A percentile compares a stretch with the other conserved stretches of the same genome.
These are phyloP conservation scores for Lampris megalopsis DNA, from an alignment of 2,113 vertebrate species.

Conservation along the genomic window DNA sequence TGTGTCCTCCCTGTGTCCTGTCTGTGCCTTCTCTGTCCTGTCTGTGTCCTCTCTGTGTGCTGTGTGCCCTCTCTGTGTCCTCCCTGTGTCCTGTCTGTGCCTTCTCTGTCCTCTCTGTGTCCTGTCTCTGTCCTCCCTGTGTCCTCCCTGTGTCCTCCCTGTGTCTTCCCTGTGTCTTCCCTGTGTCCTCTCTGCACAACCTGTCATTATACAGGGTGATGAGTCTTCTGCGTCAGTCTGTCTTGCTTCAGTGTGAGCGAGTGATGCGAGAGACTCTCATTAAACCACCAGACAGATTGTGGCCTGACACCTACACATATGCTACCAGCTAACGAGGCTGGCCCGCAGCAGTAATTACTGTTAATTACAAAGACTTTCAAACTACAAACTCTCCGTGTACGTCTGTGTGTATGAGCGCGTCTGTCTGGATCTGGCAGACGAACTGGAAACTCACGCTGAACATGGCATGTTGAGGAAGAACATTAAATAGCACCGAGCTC, in stretches of 20 bases:
- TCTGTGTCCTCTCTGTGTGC: too few species aligned
- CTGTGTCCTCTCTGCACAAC: constrained; percentile 1
- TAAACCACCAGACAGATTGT: constrained; percentile 78
- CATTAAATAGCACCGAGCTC: too few species aligned
- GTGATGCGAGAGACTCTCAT: constrained; percentile 67
- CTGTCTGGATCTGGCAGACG: background rate
- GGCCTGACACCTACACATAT: constrained; percentile 74
- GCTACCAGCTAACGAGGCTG: constrained; percentile 79
- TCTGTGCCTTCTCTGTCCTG: too few species aligned
- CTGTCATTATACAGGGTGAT: too few species aligned
- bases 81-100: too few species aligned
- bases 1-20: too few species aligned
- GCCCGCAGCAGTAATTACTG: constrained; percentile 73
- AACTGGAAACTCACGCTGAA: background rate
- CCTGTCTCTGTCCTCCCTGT: too few species aligned
- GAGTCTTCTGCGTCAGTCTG: too few species aligned
- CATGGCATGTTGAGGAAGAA: background rate
- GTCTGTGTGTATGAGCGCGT: constrained; percentile 1
- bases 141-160: too few species aligned
- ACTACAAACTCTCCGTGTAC: constrained; percentile 31
- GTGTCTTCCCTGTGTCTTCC: background rate
- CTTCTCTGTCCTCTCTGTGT: too few species aligned
- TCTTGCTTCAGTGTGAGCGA: constrained; percentile 18
- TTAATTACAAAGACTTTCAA: constrained; percentile 61
- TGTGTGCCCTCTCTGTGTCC: too few species aligned